Evolutionary conservation across 2,113 vertebrate species (phyloP), one percentile per base, ranked within the genome.

Genomic region (Rattus norvegicus): DNA sequence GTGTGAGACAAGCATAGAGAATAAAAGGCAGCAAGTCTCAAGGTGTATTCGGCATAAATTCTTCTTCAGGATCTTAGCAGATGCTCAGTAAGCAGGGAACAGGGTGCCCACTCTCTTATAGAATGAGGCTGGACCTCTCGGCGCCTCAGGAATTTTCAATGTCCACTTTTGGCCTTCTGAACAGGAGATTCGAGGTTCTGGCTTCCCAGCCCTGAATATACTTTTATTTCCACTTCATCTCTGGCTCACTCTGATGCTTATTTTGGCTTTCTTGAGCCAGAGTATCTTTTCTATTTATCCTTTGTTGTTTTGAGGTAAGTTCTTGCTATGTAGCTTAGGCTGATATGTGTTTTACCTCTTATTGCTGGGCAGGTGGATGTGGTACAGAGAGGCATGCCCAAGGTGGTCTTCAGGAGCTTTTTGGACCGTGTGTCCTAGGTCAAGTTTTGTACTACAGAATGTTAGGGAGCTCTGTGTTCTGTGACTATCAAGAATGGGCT

Each of bases 381-480:
- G 52, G 11, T 47, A 5, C n/a, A 83, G 33, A 75, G n/a, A 43
- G 10, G 56, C 17, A 16, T 75, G 24, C 69, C 16, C 0, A 39
- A 52, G 84, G 28, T 33, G 0, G 12, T 75, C 54, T 49, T 59
- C 61, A 56, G 11, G 1, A 63, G 49, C 39, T 20, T 2, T 33
- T 89, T 65, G 72, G 67, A 43, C 14, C 6, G 5, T 9, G 26
- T 47, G 72, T 77, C 7, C 11, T 4, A 33, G 85, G 73, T 16
- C 72, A 39, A 59, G 43, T 14, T 67, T n/a, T 47, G 73, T 65
- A 83, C 16, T 7, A 10, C 24, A 28, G 30, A n/a, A 2, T 1
- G 0, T 54, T 11, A 73, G 81, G 12, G 33, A 52, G 84, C 11
- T 39, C 43, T 2, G 0, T 0, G 1, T 9, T 17, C 24, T 17